Base-by-base conservation (phyloP, 30 jellyfish, hydroid and myxozoan genomes). In the Cassiopea andromeda region DNA sequence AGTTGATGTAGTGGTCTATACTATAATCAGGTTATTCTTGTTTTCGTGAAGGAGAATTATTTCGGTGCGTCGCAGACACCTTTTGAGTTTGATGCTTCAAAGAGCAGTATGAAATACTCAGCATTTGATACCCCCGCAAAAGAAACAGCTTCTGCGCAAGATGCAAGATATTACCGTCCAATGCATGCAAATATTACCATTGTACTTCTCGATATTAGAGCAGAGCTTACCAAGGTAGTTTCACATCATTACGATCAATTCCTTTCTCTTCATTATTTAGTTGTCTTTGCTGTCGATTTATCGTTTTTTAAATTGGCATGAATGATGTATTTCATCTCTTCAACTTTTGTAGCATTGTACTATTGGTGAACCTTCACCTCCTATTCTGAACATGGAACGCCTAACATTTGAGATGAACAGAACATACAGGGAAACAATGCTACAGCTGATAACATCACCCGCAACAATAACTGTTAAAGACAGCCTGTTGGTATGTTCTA, bases 361-460 rank as follows among this genome's bases (percentile, higher is more conserved):
- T 15, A 48, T 59, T 4, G 93, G 84, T 9, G 97, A 85, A 43
- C 87, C 94, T 1, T 57, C 94, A 46, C 89, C 99, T n/a, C 99
- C 99, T 0, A 87, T 91, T 54, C 73, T 93, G 78, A 85, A 82
- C 78, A 79, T 90, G 69, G 97, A 92, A 68, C 70, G 98, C 64
- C 82, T 96, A 60, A 91, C 99, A 6, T 96, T 96, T 85, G 99
- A 96, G 68, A 96, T 96, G 97, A 88, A 89, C 68, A 96, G 92
- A 84, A 91, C 98, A 50, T 96, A 80, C 97, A 58, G 83, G 77
- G 99, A 92, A 74, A 96, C 99, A 64, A 88, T 93, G 85, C 71
- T 96, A 77, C 99, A 96, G 88, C 89, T 96, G 2, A 92, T 96
- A 6, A 77, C 91, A 45, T 91, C 99, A n/a, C 99, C 99, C 12